phyloP scores from a whole-genome alignment of 2,888 invertebrate species.

The Masnerella sp. region DNA sequence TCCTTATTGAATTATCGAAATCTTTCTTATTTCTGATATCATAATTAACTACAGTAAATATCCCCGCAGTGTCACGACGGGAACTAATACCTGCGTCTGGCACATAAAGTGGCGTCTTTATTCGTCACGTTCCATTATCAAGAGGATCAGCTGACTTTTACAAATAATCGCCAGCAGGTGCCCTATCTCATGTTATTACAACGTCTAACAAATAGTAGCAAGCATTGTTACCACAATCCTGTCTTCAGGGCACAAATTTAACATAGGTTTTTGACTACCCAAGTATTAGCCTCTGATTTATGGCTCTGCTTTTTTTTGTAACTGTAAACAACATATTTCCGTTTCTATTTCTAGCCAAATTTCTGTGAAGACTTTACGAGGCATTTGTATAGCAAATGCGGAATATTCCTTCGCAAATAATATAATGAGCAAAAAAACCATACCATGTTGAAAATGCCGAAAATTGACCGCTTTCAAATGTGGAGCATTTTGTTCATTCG shows the following conservation, averaged over 20 bases:
- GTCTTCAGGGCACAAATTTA: slow-evolving; percentile 33
- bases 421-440: too few relatives aligned
- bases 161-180: slow-evolving; percentile 40
- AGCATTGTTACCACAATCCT: slow-evolving; percentile 28
- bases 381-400: slow-evolving; percentile 15
- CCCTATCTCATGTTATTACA: slow-evolving; percentile 29
- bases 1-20: too few relatives aligned
- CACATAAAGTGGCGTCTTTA: slow-evolving; percentile 24
- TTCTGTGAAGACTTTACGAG: background rate
- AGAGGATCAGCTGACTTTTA: slow-evolving; percentile 40
- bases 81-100: slow-evolving; percentile 48
- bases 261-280: slow-evolving; percentile 25
- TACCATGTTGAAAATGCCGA: too few relatives aligned
- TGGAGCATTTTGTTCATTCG: too few relatives aligned
- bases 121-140: slow-evolving; percentile 29
- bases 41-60: too few relatives aligned
- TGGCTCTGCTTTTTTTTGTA: slow-evolving; percentile 2
- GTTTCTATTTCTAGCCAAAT: slow-evolving; percentile 4
- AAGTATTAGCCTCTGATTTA: slow-evolving; percentile 12
- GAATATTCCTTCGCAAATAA: too few relatives aligned
- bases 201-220: slow-evolving; percentile 30
- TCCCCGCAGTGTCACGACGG: too few relatives aligned
- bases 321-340: slow-evolving; percentile 18
- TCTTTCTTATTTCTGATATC: too few relatives aligned
- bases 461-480: too few relatives aligned